Evolutionary conservation across 2,113 vertebrate genomes (phyloP), one percentile per base, ranked within the genome.

Genomic region (Etheostoma cragini): DNA sequence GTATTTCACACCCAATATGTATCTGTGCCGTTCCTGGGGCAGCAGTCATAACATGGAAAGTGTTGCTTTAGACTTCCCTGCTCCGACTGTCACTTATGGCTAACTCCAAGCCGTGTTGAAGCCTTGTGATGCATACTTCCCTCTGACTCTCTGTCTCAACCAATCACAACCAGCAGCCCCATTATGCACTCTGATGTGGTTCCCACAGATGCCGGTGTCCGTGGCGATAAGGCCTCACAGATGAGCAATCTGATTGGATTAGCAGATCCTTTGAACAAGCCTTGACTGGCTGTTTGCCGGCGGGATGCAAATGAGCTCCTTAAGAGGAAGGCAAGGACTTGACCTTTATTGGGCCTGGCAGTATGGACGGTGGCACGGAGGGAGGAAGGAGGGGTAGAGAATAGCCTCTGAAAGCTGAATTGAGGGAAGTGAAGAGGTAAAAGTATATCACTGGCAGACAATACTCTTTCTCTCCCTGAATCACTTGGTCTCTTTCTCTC

Each of bases 291-390:
- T 91, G 89, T 86, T 91, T 91, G 91, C 92, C 89, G 90, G 87
- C 82, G 86, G 92, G 92, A 94, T 93, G 93, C 91, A 93, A 94
- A 94, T 93, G 80, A 93, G 89, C 74, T 90, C 84, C 88, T 90
- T 91, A 92, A 92, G 89, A 94, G 86, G 75, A 83, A 87, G 74
- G 81, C 76, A 61, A 72, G 72, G 70, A 30, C 88, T 83, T 93
- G 92, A 94, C 92, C 93, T 88, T 94, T 88, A 94, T 93, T 91
- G 80, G 82, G 68, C 86, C 75, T 93, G 92, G 90, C 94, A 93
- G 82, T 78, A 76, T 45, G 87, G 93, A 88, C 64, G 76, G 85
- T 87, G 86, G 90, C 81, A 80, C 30, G 47, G 58, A 73, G 69
- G 70, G 63, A 82, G 70, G 73, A 76, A 74, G 84, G 83, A 78